These are phyloP conservation scores for Caligus rogercresseyi DNA, from an alignment of 1,140 invertebrate genomes.

Conservation along the genomic window DNA sequence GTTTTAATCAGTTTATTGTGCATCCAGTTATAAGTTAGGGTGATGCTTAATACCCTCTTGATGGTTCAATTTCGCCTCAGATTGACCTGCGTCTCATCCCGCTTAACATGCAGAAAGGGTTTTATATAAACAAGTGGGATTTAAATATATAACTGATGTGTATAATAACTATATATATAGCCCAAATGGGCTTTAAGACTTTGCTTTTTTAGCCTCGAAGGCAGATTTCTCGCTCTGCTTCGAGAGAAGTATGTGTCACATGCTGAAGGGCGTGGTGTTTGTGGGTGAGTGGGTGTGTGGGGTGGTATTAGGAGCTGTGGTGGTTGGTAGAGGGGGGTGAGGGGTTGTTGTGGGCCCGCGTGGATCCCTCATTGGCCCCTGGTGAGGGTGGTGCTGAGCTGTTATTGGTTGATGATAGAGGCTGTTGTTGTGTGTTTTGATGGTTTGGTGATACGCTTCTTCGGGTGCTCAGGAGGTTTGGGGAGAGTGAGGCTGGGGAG, in stretches of 20 bases:
- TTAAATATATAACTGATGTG: too few species aligned
- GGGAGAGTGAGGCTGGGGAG: background rate
- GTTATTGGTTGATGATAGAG: background rate
- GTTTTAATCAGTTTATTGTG: too few species aligned
- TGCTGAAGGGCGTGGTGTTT: background rate
- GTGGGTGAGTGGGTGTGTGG: background rate
- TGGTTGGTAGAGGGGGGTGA: background rate
- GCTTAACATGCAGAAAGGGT: too few species aligned
- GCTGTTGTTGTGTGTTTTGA: too few species aligned
- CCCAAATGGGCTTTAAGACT: too few species aligned
- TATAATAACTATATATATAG: too few species aligned
- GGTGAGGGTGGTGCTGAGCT: background rate
- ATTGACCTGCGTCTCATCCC: too few species aligned
- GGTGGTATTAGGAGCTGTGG: background rate
- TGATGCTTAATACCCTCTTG: too few species aligned
- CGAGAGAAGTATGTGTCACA: background rate
- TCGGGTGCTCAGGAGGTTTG: background rate
- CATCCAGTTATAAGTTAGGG: too few species aligned
- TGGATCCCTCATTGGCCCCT: background rate
- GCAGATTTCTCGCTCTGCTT: background rate
- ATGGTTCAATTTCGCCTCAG: too few species aligned
- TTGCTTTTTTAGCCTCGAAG: too few species aligned
- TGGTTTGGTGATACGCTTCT: background rate
- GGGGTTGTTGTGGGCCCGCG: background rate
- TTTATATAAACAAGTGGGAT: too few species aligned